A percentile compares a stretch with the other conserved stretches of the same genome.
Evolutionary conservation across 2,888 invertebrate genomes (phyloP).

Genomic region (Sarcophaga subvicina): DNA sequence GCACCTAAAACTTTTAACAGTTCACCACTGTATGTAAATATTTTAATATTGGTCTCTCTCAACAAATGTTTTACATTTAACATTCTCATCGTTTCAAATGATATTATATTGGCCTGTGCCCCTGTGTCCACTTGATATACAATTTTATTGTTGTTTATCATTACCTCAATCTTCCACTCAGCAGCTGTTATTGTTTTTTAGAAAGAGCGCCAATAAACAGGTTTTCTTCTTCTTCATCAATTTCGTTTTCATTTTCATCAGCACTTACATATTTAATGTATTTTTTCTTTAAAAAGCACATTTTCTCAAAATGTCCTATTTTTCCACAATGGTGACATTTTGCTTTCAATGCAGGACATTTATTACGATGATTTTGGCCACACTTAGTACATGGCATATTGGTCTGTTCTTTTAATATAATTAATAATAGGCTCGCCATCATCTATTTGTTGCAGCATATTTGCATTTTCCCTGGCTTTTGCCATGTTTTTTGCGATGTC

Average conservation of each 20-base stretch:
- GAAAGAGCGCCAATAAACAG: no score
- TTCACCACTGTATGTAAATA: conserved; percentile 2
- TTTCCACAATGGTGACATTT: no score
- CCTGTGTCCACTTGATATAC: no score
- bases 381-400: not conserved
- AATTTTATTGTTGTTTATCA: no score
- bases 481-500: conserved; percentile 25
- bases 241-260: not conserved
- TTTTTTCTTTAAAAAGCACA: not conserved
- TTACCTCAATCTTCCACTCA: no score
- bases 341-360: not conserved
- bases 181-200: no score
- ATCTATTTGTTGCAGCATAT: conserved; percentile 20
- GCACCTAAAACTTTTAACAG: not conserved
- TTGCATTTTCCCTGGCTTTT: conserved; percentile 2
- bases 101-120: no score
- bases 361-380: not conserved
- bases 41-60: not conserved
- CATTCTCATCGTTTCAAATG: not conserved
- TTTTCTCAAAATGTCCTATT: no score
- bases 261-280: conserved; percentile 10
- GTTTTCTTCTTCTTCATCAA: no score
- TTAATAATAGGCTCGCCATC: conserved; percentile 15
- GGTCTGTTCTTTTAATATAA: conserved; percentile 23
- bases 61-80: not conserved